A percentile compares a stretch with the other conserved stretches of the same genome.
Evolutionary conservation across 2,797 vertebrate species (phyloP).

Genomic region (Rhadinocentrus ornatus): DNA sequence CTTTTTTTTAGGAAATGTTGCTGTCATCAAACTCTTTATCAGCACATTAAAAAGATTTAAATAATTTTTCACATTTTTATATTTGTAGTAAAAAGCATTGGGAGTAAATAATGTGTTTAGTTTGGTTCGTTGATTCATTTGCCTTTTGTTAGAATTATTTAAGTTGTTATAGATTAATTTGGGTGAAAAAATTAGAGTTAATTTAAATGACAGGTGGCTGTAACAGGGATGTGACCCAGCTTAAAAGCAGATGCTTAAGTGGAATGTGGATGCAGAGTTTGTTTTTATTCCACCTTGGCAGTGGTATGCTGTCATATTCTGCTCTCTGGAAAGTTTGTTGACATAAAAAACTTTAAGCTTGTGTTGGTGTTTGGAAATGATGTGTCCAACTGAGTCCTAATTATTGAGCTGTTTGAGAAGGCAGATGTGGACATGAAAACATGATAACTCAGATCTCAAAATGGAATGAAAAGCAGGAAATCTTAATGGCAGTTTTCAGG

Average conservation of each 20-base stretch:
- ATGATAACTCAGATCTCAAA: neutral
- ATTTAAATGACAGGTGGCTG: too few relatives aligned
- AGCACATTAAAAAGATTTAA: neutral
- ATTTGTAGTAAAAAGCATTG: neutral
- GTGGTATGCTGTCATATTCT: neutral
- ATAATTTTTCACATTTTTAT: neutral
- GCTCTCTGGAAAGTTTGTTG: neutral
- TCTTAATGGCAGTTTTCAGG: slow-evolving; percentile 8
- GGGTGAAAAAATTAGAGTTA: neutral
- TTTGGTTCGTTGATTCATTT: neutral
- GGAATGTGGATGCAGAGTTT: neutral
- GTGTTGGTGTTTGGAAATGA: neutral
- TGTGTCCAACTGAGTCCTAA: neutral
- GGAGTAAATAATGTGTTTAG: neutral
- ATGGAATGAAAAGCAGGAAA: neutral
- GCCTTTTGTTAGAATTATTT: neutral
- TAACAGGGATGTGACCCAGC: neutral
- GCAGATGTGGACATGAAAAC: neutral
- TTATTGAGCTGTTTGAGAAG: neutral
- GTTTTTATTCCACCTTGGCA: neutral
- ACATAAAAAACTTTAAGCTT: neutral
- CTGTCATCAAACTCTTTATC: neutral
- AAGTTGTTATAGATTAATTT: neutral
- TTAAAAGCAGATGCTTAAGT: neutral
- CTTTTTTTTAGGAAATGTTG: too few relatives aligned